A percentile compares a stretch with the other conserved stretches of the same genome.
phyloP scores from a whole-genome alignment of 92 coral and sea anemone species.

The Virgularia gustaviana region DNA sequence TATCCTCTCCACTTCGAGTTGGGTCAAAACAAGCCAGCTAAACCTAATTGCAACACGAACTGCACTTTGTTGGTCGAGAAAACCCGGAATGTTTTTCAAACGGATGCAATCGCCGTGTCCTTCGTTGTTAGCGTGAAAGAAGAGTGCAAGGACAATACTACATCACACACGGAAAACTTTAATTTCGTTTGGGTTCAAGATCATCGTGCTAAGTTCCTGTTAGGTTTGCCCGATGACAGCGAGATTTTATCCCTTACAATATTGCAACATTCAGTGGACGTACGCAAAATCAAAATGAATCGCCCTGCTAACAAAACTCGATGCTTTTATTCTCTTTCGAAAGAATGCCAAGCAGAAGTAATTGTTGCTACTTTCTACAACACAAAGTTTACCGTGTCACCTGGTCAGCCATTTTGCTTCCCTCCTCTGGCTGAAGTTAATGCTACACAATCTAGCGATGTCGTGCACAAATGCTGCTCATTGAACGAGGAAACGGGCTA shows the following conservation, averaged over 20 bases:
- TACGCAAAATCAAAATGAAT: neutral
- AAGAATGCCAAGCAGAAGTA: conserved; percentile 21
- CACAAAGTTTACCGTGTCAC: neutral
- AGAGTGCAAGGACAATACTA: neutral
- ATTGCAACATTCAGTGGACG: conserved; percentile 31
- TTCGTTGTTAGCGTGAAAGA: conserved; percentile 11
- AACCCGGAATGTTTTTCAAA: neutral
- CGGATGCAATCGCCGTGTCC: conserved; percentile 25
- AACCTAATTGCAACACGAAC: conserved; percentile 27
- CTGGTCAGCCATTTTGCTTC: conserved; percentile 29
- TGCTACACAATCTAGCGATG: conserved; percentile 11
- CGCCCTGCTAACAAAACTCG: conserved; percentile 3
- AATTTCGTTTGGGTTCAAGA: conserved; percentile 68
- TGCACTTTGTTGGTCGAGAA: conserved; percentile 1
- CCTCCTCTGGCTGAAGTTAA: conserved; percentile 12
- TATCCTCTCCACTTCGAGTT: too few relatives aligned
- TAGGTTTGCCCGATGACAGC: conserved; percentile 86
- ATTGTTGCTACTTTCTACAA: conserved; percentile 28
- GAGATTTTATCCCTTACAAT: conserved; percentile 91
- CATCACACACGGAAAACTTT: neutral
- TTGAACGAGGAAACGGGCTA: conserved; percentile 51
- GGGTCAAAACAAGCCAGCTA: too few relatives aligned
- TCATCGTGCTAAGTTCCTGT: conserved; percentile 77
- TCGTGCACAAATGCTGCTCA: conserved; percentile 45
- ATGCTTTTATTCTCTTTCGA: conserved; percentile 4